Evolutionary conservation across 2,113 vertebrate species (phyloP), one percentile per base, ranked within the genome.

Genomic region (Pseudopodoces humilis): DNA sequence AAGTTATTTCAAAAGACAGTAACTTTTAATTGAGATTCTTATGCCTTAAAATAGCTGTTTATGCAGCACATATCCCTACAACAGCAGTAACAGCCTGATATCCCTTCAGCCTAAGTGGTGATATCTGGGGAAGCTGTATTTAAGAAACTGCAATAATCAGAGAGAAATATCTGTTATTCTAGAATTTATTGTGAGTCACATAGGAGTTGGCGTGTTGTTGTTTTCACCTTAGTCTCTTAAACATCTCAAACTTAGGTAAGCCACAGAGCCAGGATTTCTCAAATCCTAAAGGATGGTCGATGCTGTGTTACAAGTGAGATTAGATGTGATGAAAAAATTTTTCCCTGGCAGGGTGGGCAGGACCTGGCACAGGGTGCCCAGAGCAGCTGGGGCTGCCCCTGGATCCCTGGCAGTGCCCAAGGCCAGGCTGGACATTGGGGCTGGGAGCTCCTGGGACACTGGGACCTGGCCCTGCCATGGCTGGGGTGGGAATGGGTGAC

Each of bases 401-500:
- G 39, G 5, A 60, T 53, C n/a, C 53, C 24, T 75, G 53, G 28
- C 0, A 75, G 14, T 52, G 62, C 2, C 39, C 28, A n/a, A n/a
- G 39, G 20, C 11, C 52, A 52, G 53, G 53, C 0, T 68, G 62
- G 52, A 81, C 7, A 16, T 0, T 7, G 4, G 22, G 31, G 37
- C 3, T 71, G 44, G 27, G 37, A 33, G 2, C 24, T 39, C 39
- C 19, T 74, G 52, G 37, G 59, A 19, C 3, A 18, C 14, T 64
- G 59, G 37, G 0, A 27, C 7, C 4, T 33, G 39, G 39, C 46
- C 13, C n/a, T 52, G 19, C 7, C 10, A 5, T 11, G 27, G 33
- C 19, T 20, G 19, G 13, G 1, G 5, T 46, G 52, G 1, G 7
- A 67, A 6, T 37, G 19, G 1, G 5, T 58, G 21, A 7, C 2